These are phyloP conservation scores for Gadus macrocephalus DNA, from an alignment of 2,113 vertebrate species.

Conservation along the genomic window DNA sequence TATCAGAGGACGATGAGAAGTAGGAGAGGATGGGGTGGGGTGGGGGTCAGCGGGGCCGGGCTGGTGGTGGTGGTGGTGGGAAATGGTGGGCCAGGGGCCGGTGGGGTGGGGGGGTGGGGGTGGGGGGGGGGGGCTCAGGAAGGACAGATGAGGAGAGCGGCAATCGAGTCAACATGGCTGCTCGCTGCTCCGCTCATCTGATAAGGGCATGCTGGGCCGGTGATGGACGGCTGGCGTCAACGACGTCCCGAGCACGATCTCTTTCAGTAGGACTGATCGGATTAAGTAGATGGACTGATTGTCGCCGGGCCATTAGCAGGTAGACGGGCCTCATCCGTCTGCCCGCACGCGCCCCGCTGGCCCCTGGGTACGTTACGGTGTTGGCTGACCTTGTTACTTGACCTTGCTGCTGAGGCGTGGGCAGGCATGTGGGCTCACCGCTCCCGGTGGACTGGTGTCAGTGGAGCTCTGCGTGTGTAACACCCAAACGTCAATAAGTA, in stretches of 20 bases:
- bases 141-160: slow-evolving; percentile 30
- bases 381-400: slow-evolving; percentile 18
- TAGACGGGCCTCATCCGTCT: no score
- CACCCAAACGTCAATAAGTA: no score
- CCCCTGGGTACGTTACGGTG: slow-evolving; percentile 21
- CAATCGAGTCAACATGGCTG: slow-evolving; percentile 39
- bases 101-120: slow-evolving; percentile 27
- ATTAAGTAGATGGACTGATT: slow-evolving; percentile 45
- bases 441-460: neutral
- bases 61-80: slow-evolving; percentile 30
- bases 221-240: slow-evolving; percentile 52
- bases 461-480: no score
- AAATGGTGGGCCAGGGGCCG: slow-evolving; percentile 15
- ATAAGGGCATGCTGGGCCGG: slow-evolving; percentile 51
- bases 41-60: slow-evolving; percentile 35
- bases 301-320: slow-evolving; percentile 30
- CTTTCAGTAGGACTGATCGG: slow-evolving; percentile 42
- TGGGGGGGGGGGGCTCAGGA: slow-evolving; percentile 37
- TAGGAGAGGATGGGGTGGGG: slow-evolving; percentile 3
- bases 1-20: slow-evolving; percentile 18
- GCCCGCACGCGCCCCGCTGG: slow-evolving; percentile 12
- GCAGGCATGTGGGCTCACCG: slow-evolving; percentile 15
- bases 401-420: neutral
- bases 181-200: slow-evolving; percentile 54
- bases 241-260: slow-evolving; percentile 43